Percentiles rank a stretch among this genome's conserved stretches.
Conservation (phyloP, 2,797 vertebrate species). For the Enteromius mattozi region DNA sequence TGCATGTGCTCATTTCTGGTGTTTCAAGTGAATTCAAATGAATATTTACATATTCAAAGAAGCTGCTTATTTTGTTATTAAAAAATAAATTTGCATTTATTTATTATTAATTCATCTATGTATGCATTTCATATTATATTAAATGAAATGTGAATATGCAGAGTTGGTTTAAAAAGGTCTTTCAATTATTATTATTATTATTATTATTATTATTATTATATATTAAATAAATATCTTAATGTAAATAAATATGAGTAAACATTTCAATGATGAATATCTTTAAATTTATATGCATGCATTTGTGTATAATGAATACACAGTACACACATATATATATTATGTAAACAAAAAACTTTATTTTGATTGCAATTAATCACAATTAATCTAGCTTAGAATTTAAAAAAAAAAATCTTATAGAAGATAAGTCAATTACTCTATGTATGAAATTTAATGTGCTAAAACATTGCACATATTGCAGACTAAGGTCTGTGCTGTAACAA, state of each 20-base stretch:
- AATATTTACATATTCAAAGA: neutral
- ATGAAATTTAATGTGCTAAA: neutral
- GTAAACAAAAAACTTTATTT: too few species aligned
- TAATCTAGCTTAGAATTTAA: too few species aligned
- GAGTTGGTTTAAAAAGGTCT: neutral
- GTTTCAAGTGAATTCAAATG: neutral
- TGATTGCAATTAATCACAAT: too few species aligned
- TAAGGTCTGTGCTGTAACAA: neutral
- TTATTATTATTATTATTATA: too few species aligned
- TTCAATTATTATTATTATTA: neutral
- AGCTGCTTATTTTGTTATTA: neutral
- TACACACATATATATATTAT: too few species aligned
- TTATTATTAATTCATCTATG: too few species aligned
- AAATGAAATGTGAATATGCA: neutral
- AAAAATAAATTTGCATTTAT: neutral
- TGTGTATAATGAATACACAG: too few species aligned
- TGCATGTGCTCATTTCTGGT: neutral
- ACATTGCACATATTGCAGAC: neutral
- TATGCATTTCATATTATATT: too few species aligned
- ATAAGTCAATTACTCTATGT: neutral
- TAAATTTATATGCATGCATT: neutral
- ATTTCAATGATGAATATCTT: neutral
- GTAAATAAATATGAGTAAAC: neutral
- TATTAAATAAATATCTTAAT: too few species aligned
- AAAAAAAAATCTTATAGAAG: neutral